A percentile compares a stretch with the other conserved stretches of the same genome.
Conservation (phyloP, 64 coral and sea anemone species). For the Actinia equina region DNA sequence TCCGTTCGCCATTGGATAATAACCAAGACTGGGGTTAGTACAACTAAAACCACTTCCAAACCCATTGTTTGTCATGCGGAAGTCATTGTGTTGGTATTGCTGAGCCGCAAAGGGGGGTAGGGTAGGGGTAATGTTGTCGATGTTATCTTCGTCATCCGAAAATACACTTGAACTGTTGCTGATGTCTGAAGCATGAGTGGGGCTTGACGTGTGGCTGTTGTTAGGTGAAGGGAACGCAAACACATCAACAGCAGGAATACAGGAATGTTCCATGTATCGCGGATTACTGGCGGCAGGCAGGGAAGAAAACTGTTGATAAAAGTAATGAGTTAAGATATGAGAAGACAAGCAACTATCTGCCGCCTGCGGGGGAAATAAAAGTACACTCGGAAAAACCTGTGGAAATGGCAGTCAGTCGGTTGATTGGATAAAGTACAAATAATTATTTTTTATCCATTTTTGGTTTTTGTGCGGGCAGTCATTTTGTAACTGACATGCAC, state of each 20-base stretch:
- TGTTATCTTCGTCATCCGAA: not conserved
- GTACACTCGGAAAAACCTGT: too few species aligned
- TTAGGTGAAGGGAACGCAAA: not conserved
- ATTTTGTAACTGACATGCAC: too few species aligned
- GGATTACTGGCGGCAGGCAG: not conserved
- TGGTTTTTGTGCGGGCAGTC: too few species aligned
- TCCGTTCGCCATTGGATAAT: not conserved
- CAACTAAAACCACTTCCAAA: not conserved
- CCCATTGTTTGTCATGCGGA: not conserved
- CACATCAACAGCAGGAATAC: not conserved
- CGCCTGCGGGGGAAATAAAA: too few species aligned
- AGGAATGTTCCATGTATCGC: not conserved
- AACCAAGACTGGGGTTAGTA: not conserved
- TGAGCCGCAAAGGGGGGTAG: not conserved
- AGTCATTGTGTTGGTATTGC: not conserved
- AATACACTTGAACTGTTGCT: not conserved
- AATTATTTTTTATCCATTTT: too few species aligned
- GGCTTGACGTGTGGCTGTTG: slow-evolving; percentile 1
- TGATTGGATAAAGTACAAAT: too few species aligned
- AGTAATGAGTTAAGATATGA: not conserved
- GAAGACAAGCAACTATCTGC: not conserved
- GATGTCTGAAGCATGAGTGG: not conserved
- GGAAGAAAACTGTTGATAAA: not conserved
- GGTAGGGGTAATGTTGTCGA: slow-evolving; percentile 14
- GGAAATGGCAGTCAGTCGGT: too few species aligned